Base-by-base conservation (phyloP, 2,888 invertebrate genomes). In the Andricus quercusramuli region DNA sequence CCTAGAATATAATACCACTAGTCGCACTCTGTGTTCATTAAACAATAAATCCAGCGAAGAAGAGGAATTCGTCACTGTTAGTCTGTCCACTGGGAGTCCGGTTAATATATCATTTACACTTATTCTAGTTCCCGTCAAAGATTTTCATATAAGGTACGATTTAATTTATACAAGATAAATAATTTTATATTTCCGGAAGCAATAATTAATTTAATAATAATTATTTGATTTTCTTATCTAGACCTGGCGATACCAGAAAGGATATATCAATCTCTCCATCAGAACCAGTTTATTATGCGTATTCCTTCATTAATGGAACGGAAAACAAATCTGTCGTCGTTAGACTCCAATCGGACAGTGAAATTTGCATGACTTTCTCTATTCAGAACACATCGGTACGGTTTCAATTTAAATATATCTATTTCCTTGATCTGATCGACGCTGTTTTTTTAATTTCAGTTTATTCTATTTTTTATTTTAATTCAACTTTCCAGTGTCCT, bases 301-400 rank as follows among this genome's bases (percentile, higher is more conserved):
- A 95, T 86, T 92, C 93, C 65, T 96, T 96, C 87, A 93, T 94
- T 6, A 91, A 93, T 37, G 81, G 89, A 89, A 88, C 84, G 76
- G 85, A 90, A 83, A 92, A 90, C 82, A 93, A 86, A 90, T 94
- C 81, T 89, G 95, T 96, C 0, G 93, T 96, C 3, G 93, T 96
- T 0, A 94, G 95, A 91, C 94, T 96, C 0, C 94, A 95, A 80
- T 96, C 96, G 0, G 93, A 94, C 9, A 95, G 95, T 87, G 94
- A 95, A 64, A 94, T 95, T 0, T 98, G 97, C 89, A 96, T 97
- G 92, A 95, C 96, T 0, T 94, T 97, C 0, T 97, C 97, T 0
- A 95, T 97, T 86, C 97, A 98, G 91, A 95, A 96, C 88, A 95
- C 95, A 85, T 94, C 95, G 88, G 96, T 96, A 89, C 22, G 70